These are phyloP conservation scores for Xenentodon cancila DNA, from an alignment of 2,797 vertebrate genomes.

Conservation along the genomic window DNA sequence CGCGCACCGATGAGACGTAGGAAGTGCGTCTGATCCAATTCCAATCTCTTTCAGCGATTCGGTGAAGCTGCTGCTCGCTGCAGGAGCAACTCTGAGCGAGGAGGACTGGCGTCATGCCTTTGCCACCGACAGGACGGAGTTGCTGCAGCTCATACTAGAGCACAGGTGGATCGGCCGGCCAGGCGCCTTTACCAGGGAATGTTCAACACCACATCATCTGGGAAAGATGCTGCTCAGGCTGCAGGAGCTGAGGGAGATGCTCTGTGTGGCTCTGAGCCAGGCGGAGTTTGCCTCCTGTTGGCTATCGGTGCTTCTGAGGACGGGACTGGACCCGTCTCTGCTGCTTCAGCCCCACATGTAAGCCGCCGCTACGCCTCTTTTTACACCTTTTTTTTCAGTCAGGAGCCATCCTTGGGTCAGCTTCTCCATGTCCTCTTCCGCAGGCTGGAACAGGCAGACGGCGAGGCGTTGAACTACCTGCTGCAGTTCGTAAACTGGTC, in stretches of 20 bases:
- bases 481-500: slow-evolving; percentile 82
- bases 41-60: slow-evolving; percentile 47
- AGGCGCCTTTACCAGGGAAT: not conserved
- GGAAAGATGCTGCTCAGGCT: slow-evolving; percentile 25
- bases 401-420: not conserved
- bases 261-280: slow-evolving; percentile 54
- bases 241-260: slow-evolving; percentile 59
- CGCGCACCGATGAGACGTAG: not conserved
- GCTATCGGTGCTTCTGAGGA: slow-evolving; percentile 75
- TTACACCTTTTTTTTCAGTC: not conserved
- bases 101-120: slow-evolving; percentile 55
- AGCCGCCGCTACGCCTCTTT: slow-evolving; percentile 4
- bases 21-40: not conserved
- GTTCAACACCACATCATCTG: fast-evolving
- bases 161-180: slow-evolving; percentile 59
- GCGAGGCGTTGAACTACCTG: slow-evolving; percentile 73
- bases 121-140: slow-evolving; percentile 41
- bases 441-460: slow-evolving; percentile 68
- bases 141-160: slow-evolving; percentile 72
- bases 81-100: slow-evolving; percentile 60
- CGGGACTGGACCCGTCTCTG: slow-evolving; percentile 73
- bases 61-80: slow-evolving; percentile 62
- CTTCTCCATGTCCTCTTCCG: not conserved
- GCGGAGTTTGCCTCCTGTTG: slow-evolving; percentile 61
- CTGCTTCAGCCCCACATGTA: slow-evolving; percentile 72